Conservation (phyloP, 2,797 vertebrate species). For the Smutsia temminckii region DNA sequence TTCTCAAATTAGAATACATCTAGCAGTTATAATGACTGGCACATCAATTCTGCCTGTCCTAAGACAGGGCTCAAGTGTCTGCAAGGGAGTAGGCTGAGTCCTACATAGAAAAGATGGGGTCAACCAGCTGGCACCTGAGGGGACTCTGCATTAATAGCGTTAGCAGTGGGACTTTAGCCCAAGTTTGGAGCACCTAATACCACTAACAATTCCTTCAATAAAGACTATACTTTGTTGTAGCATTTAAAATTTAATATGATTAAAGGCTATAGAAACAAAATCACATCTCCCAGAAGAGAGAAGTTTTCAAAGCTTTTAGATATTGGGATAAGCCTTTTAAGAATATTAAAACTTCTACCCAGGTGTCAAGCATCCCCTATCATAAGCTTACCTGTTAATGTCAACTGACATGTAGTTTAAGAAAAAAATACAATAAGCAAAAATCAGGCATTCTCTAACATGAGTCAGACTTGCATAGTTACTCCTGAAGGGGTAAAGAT, state of each 20-base stretch:
- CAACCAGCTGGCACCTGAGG: neutral
- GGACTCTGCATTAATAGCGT: neutral
- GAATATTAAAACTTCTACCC: neutral
- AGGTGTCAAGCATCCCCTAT: neutral
- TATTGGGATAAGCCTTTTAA: neutral
- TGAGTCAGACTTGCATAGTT: neutral
- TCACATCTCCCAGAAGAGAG: neutral
- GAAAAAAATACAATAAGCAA: neutral
- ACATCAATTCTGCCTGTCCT: neutral
- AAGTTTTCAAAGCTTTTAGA: slow-evolving; percentile 11
- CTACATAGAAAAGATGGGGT: no score
- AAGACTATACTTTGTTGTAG: neutral
- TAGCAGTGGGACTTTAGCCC: neutral
- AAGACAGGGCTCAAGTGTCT: neutral
- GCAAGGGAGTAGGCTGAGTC: rapidly evolving
- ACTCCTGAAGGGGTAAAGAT: neutral
- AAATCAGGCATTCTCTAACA: neutral
- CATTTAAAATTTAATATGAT: neutral
- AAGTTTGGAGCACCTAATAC: neutral
- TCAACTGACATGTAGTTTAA: neutral
- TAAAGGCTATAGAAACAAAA: neutral
- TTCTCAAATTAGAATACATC: neutral
- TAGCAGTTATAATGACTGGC: neutral
- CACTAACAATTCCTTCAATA: neutral
- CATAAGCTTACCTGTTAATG: neutral